phyloP scores from a whole-genome alignment of 2,888 invertebrate species.

The Caenorhabditis sp. region DNA sequence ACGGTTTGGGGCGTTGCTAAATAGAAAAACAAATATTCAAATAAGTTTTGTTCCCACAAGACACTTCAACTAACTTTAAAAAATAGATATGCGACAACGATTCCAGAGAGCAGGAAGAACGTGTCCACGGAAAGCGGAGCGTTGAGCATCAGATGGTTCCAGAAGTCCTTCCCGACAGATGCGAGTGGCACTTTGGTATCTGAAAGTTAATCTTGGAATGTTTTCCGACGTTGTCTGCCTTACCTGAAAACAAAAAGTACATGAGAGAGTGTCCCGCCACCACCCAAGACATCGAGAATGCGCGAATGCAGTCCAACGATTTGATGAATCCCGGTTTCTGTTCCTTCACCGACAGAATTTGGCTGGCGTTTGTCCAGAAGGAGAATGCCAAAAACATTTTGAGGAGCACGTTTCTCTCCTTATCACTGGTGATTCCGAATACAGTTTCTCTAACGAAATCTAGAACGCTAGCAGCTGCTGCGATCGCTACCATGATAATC shows the following conservation, averaged over 20 bases:
- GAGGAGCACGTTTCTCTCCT: slow-evolving; percentile 33
- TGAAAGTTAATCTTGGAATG: not conserved
- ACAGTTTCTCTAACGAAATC: slow-evolving; percentile 50
- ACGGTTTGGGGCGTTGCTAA: slow-evolving; percentile 36
- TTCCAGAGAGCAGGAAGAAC: slow-evolving; percentile 74
- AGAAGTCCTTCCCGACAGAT: slow-evolving; percentile 18
- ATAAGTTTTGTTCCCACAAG: too few relatives aligned
- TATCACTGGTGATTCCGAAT: slow-evolving; percentile 20
- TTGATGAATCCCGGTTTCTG: slow-evolving; percentile 69
- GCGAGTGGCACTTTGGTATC: slow-evolving; percentile 23
- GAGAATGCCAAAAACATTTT: slow-evolving; percentile 57
- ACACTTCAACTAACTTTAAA: slow-evolving; percentile 71
- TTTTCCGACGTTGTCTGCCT: not conserved
- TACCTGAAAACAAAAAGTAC: slow-evolving; percentile 43
- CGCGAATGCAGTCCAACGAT: slow-evolving; percentile 72
- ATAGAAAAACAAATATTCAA: too few relatives aligned
- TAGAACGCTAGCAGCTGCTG: slow-evolving; percentile 17
- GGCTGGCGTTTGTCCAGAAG: slow-evolving; percentile 63
- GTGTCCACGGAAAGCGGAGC: slow-evolving; percentile 74
- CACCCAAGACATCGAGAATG: slow-evolving; percentile 76
- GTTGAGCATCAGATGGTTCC: slow-evolving; percentile 61
- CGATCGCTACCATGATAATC: slow-evolving; percentile 26
- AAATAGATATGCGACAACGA: slow-evolving; percentile 73
- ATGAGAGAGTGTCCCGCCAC: slow-evolving; percentile 62
- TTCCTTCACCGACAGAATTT: slow-evolving; percentile 52